Conservation (phyloP, 2,888 invertebrate genomes). For the Leptinotarsa rubiginosa region DNA sequence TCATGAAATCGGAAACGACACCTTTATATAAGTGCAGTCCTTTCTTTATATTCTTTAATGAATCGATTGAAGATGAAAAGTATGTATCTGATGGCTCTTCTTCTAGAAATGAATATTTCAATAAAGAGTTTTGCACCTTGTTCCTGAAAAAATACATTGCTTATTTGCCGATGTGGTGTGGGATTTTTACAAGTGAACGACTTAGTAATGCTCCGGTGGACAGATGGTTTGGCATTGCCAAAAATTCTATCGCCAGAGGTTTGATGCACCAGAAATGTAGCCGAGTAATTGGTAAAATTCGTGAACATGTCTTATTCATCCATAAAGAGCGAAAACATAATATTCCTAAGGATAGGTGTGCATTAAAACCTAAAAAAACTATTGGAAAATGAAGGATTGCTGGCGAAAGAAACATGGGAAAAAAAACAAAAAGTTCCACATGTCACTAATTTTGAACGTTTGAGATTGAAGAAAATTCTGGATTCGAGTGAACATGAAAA, state of each 20-base stretch:
- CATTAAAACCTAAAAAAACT: constrained; percentile 9
- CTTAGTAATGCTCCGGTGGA: constrained; percentile 22
- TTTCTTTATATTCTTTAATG: constrained; percentile 10
- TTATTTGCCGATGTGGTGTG: constrained; percentile 21
- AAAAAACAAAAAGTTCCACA: constrained; percentile 17
- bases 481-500: not conserved
- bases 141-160: constrained; percentile 21
- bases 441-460: constrained; percentile 7
- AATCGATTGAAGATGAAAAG: constrained; percentile 1
- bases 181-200: constrained; percentile 13
- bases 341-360: constrained; percentile 9
- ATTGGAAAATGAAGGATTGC: constrained; percentile 11
- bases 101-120: constrained; percentile 18
- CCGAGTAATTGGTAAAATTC: constrained; percentile 9
- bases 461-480: constrained; percentile 2
- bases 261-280: constrained; percentile 18
- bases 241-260: not conserved
- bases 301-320: constrained; percentile 19
- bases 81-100: not conserved
- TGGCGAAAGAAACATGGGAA: constrained; percentile 6
- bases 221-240: constrained; percentile 26
- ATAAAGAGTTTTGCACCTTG: not conserved
- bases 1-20: not conserved
- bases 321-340: constrained; percentile 17
- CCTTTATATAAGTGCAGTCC: constrained; percentile 6